Evolutionary conservation across 2,797 vertebrate genomes (phyloP), one percentile per base, ranked within the genome.

Genomic region (Aphelocoma californica): DNA sequence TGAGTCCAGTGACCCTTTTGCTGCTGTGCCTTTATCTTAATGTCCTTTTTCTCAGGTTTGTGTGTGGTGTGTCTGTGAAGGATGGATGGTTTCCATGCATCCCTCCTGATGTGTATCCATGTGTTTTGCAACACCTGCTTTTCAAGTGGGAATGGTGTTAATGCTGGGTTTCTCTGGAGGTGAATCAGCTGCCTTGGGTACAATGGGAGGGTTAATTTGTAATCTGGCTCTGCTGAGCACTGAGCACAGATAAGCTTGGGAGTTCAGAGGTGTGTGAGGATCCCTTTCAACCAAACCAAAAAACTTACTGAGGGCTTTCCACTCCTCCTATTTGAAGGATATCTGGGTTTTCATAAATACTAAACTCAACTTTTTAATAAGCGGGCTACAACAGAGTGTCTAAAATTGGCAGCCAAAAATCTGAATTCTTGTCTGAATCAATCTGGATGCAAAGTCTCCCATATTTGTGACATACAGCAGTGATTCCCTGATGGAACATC

Each of bases 181-280:
- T 71, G 79, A 88, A 57, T 73, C 44, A 38, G 3, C n/a, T 64
- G 56, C 36, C 60, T 77, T 48, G 47, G 77, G 70, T 80, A 80
- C 81, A 77, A 71, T 82, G 34, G 86, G 81, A 54, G 14, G 50
- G 94, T 96, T 96, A 95, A 95, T 97, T 83, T n/a, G 7, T 91
- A 96, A 95, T 92, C 65, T 51, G 50, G 45, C 60, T 62, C 80
- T 90, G 45, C 51, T 73, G 81, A 38, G 60, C 10, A 57, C 18
- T 34, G 25, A 64, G 48, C 32, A 29, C 9, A 92, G 95, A 91
- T 90, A 95, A 92, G 45, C 32, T 44, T 54, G 21, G 51, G 70
- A 82, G 50, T 28, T 60, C 31, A 72, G 62, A 81, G 18, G 23
- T 82, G 38, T 69, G 42, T 66, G 93, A 40, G 57, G 44, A 78